These are phyloP conservation scores for Caenorhabditis sp. DNA, from an alignment of 2,888 invertebrate species.

Conservation along the genomic window DNA sequence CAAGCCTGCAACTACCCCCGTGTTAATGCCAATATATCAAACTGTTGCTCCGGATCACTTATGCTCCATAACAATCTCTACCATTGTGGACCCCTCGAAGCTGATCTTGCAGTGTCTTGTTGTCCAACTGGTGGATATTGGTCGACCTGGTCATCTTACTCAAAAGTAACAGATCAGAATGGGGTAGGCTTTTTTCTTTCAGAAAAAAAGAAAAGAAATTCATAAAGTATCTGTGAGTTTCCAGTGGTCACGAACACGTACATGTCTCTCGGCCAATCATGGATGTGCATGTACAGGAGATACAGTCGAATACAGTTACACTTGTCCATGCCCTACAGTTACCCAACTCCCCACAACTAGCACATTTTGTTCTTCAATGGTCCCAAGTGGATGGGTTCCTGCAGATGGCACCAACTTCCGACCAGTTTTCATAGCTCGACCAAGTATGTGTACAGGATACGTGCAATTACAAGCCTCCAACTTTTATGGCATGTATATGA, in stretches of 20 bases:
- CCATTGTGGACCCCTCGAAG: constrained; percentile 18
- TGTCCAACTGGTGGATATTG: constrained; percentile 25
- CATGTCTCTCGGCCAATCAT: constrained; percentile 4
- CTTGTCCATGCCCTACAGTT: neutral
- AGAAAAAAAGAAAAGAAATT: neutral
- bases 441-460: neutral
- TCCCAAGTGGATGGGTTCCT: neutral
- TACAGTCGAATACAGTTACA: neutral
- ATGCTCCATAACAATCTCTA: constrained; percentile 17
- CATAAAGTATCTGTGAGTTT: neutral
- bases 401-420: neutral
- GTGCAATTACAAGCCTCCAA: neutral
- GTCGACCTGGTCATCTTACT: constrained; percentile 8
- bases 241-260: constrained; percentile 9
- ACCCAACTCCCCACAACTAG: too few species aligned
- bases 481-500: neutral
- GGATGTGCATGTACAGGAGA: constrained; percentile 13
- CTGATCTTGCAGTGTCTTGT: constrained; percentile 4
- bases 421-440: neutral
- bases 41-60: constrained; percentile 13
- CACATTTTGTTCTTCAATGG: neutral
- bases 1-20: constrained; percentile 28
- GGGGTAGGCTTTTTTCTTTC: constrained; percentile 6
- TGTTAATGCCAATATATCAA: neutral
- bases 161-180: constrained; percentile 2